These are phyloP conservation scores for Tringa solitaria DNA, from an alignment of 2,113 vertebrate genomes.

Conservation along the genomic window DNA sequence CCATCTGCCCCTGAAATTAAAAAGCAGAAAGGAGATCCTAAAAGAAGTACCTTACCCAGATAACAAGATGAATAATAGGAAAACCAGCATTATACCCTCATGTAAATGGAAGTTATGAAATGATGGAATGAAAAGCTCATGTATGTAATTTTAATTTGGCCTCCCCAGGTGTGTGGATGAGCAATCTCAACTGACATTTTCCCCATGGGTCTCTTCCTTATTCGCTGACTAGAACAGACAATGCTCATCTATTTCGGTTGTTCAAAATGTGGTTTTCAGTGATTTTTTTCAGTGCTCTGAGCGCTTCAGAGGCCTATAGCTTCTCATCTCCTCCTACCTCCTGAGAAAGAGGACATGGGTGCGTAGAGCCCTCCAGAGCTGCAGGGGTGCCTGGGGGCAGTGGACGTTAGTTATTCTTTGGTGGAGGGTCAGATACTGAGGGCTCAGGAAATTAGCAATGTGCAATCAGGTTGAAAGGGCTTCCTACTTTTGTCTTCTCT, in stretches of 20 bases:
- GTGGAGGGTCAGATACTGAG: background rate
- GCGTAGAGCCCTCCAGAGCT: background rate
- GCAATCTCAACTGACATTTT: background rate
- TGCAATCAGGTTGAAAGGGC: background rate
- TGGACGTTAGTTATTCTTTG: accelerated
- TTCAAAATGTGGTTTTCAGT: background rate
- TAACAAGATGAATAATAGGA: background rate
- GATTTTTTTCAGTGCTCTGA: background rate
- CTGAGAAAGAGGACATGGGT: background rate
- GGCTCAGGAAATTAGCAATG: background rate
- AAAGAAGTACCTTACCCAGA: background rate
- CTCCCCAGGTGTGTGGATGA: background rate
- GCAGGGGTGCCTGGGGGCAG: accelerated
- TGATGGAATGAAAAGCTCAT: background rate
- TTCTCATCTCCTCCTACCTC: background rate
- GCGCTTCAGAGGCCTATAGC: background rate
- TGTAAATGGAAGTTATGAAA: background rate
- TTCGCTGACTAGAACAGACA: background rate
- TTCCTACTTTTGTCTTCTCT: background rate
- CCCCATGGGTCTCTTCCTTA: background rate
- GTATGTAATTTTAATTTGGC: background rate
- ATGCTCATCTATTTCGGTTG: accelerated
- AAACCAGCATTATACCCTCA: background rate
- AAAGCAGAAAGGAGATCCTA: background rate
- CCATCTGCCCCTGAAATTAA: background rate